A percentile compares a stretch with the other conserved stretches of the same genome.
These are phyloP conservation scores for Enteromius anoplus DNA, from an alignment of 2,797 vertebrate species.

Conservation along the genomic window DNA sequence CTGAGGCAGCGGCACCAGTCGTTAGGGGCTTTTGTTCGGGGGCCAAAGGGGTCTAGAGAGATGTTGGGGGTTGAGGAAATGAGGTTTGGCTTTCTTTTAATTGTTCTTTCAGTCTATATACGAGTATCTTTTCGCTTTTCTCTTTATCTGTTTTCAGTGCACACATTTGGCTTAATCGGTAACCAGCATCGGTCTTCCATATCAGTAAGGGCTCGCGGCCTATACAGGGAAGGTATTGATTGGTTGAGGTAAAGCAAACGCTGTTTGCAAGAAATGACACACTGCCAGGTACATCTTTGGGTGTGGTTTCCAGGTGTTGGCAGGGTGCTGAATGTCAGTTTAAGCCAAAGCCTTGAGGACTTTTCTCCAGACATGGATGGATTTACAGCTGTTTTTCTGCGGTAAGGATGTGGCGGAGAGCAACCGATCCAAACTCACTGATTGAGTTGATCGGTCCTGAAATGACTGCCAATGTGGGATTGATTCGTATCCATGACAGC, in stretches of 20 bases:
- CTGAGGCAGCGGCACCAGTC: conserved; percentile 24
- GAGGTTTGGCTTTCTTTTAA: conserved; percentile 27
- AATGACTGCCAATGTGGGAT: conserved; percentile 9
- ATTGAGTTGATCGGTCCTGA: conserved; percentile 4
- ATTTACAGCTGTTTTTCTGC: conserved; percentile 33
- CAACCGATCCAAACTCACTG: conserved; percentile 8
- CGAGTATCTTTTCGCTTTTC: background rate
- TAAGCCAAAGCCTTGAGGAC: conserved; percentile 24
- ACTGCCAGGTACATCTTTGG: background rate
- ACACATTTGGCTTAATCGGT: conserved; percentile 28
- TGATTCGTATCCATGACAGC: background rate
- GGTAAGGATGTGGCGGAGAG: conserved; percentile 28
- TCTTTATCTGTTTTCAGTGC: conserved; percentile 8
- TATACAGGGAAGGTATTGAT: conserved; percentile 24
- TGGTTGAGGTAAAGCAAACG: conserved; percentile 4
- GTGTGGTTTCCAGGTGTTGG: conserved; percentile 35
- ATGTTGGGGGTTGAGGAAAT: conserved; percentile 50
- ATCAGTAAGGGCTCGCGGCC: conserved; percentile 6
- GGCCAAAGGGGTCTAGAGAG: conserved; percentile 29
- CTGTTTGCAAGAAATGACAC: background rate
- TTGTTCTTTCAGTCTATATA: conserved; percentile 4
- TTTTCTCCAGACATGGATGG: conserved; percentile 14
- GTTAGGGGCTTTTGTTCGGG: conserved; percentile 41
- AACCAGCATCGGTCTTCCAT: background rate
- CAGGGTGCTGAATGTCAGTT: background rate